Evolutionary conservation across 1,140 invertebrate genomes (phyloP), one percentile per base, ranked within the genome.

Genomic region (Polyergus mexicanus): DNA sequence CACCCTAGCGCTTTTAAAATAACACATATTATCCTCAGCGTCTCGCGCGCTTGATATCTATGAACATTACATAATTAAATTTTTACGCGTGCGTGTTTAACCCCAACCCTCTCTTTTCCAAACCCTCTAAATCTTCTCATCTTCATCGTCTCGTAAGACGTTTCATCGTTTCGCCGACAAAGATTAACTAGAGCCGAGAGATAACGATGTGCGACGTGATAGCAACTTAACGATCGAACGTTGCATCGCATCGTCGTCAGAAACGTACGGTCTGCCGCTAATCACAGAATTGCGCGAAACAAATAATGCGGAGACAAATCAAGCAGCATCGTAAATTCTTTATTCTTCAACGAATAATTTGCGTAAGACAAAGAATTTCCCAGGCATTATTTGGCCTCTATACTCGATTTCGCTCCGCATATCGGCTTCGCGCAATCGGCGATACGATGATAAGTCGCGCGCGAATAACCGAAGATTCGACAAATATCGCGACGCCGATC

Each of bases 151-250:
- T 19, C 16, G 38, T 54, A 32, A 83, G 44, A 60, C 41, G n/a
- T 22, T 38, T 56, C 65, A 58, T 22, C 47, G 47, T 60, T 16
- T 69, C 65, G 35, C 35, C 35, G 35, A 56, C 32, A 6, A 51
- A 32, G 25, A 32, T 74, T 83, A 68, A 83, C 78, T 83, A 83
- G 78, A 83, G 54, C 68, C 78, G 68, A 83, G 54, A 81, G 68
- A 81, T 35, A 35, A 41, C 25, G 22, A 71, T 44, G 19, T 71
- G 16, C 51, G 13, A 10, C 13, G 41, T 47, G n/a, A 80, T 80
- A 35, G 19, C 44, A 11, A 71, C 38, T 51, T 66, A 54, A 51
- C 13, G 47, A 51, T 16, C 19, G 7, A 16, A 38, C 7, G 8
- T 35, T 35, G 66, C 44, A 11, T 66, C 35, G 25, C 25, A 19